phyloP scores from a whole-genome alignment of 2,113 vertebrate genomes.

The Pluvialis apricaria region DNA sequence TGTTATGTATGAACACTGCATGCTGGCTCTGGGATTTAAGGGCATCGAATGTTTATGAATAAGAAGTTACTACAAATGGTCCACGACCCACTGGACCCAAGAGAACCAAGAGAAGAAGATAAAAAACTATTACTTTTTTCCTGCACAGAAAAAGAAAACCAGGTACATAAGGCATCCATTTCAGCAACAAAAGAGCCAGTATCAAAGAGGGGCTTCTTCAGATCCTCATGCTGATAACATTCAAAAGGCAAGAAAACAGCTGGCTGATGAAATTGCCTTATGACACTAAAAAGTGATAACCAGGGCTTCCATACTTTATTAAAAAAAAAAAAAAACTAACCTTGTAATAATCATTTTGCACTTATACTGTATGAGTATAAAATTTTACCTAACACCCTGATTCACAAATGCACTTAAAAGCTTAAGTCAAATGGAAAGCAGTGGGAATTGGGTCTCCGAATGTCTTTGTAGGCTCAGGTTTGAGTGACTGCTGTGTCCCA shows the following conservation, averaged over 20 bases:
- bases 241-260: background rate
- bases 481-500: constrained; percentile 10
- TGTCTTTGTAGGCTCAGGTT: background rate
- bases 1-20: background rate
- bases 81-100: background rate
- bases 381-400: background rate
- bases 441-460: background rate
- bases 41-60: background rate
- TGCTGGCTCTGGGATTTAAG: background rate
- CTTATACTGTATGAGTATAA: background rate
- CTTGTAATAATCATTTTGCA: background rate
- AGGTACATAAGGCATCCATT: background rate
- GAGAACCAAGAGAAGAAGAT: background rate
- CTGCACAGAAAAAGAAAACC: background rate
- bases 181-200: background rate
- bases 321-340: background rate
- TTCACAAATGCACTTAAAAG: background rate
- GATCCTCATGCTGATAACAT: background rate
- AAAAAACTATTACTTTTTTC: background rate
- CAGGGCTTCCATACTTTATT: background rate
- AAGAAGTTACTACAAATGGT: background rate
- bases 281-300: background rate
- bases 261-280: background rate
- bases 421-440: background rate
- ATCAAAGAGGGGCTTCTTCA: background rate